Conservation (phyloP, 2,113 vertebrate genomes). For the Silurus asotus region DNA sequence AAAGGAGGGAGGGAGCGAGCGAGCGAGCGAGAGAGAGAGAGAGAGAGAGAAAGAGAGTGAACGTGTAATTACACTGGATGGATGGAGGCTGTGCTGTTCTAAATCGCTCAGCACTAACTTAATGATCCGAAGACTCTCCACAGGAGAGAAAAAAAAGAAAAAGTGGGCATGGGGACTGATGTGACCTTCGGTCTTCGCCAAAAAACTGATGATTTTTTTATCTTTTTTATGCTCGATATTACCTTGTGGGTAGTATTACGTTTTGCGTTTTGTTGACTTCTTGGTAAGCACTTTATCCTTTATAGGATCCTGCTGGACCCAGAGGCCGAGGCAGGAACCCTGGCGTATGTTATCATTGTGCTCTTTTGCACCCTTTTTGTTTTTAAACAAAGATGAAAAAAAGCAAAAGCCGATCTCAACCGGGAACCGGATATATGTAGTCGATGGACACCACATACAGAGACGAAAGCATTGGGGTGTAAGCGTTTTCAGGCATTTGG, state of each 20-base stretch:
- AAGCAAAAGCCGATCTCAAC: too few species aligned
- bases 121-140: conserved; percentile 60
- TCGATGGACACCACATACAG: too few species aligned
- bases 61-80: conserved; percentile 24
- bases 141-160: conserved; percentile 36
- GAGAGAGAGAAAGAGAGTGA: conserved; percentile 8
- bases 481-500: too few species aligned
- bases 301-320: too few species aligned
- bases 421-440: too few species aligned
- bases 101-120: conserved; percentile 62
- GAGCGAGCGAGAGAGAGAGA: neutral
- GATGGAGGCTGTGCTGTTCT: conserved; percentile 42
- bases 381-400: too few species aligned
- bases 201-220: neutral
- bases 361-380: too few species aligned
- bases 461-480: too few species aligned
- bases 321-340: too few species aligned
- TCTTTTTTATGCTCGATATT: neutral
- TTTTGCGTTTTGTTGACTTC: neutral
- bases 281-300: neutral
- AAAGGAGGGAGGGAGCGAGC: conserved; percentile 16
- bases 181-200: conserved; percentile 59
- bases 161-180: conserved; percentile 51
- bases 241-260: neutral
- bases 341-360: too few species aligned